Percentiles rank a stretch among this genome's conserved stretches.
phyloP scores from a whole-genome alignment of 2,113 vertebrate species.

The Gobiocypris rarus region DNA sequence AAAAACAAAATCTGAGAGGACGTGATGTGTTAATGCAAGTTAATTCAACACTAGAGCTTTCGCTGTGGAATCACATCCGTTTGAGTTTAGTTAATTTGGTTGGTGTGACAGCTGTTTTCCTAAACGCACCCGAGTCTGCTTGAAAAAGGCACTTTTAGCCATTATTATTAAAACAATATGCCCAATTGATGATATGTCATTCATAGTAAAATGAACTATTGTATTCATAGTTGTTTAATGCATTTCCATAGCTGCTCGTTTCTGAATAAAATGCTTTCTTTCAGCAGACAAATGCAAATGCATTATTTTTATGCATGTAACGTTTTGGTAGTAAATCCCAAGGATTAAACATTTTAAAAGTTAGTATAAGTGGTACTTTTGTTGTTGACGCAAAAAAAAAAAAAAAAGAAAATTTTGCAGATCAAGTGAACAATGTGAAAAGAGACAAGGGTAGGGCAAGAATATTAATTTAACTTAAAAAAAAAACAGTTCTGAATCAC shows the following conservation, averaged over 20 bases:
- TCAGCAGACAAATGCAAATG: no score
- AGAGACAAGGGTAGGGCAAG: no score
- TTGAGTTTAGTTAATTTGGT: neutral
- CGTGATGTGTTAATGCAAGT: neutral
- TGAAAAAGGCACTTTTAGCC: neutral
- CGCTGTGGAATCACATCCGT: neutral
- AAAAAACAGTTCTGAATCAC: no score
- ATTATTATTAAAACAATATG: neutral
- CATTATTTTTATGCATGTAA: no score
- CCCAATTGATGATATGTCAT: neutral
- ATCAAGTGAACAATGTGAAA: no score
- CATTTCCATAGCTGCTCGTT: neutral
- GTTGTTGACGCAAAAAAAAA: no score
- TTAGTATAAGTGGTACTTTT: no score
- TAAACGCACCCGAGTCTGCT: neutral
- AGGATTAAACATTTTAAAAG: no score
- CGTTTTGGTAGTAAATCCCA: no score
- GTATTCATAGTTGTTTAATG: neutral
- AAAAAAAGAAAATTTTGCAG: no score
- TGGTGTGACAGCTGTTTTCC: neutral
- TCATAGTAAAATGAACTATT: neutral
- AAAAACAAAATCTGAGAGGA: conserved; percentile 27
- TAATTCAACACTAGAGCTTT: neutral
- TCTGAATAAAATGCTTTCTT: neutral
- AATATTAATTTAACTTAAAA: no score